phyloP scores from a whole-genome alignment of 2,888 invertebrate species.

The Lithophane socia region DNA sequence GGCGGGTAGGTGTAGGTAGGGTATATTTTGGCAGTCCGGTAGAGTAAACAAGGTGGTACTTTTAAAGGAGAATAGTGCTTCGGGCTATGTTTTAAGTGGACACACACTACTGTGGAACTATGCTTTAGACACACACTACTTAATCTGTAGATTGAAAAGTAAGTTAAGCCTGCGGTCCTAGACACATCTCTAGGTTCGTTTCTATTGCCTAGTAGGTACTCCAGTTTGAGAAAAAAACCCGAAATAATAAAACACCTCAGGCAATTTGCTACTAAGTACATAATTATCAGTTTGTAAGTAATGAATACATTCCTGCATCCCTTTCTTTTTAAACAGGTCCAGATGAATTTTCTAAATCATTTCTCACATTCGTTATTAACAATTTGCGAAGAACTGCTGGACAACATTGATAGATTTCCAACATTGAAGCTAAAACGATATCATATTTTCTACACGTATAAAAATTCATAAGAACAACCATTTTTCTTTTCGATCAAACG shows the following conservation, averaged over 20 bases:
- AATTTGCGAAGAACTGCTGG: neutral
- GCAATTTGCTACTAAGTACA: neutral
- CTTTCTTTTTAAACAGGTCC: neutral
- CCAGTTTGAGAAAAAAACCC: neutral
- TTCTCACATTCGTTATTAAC: neutral
- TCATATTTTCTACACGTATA: slow-evolving; percentile 15
- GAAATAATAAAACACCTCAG: too few relatives aligned
- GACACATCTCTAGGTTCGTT: neutral
- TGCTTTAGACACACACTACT: too few relatives aligned
- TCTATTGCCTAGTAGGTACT: too few relatives aligned
- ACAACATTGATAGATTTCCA: neutral
- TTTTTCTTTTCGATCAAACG: slow-evolving; percentile 32
- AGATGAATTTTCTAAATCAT: neutral
- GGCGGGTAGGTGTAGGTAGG: neutral
- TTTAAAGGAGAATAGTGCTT: slow-evolving; percentile 23
- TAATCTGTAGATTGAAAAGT: slow-evolving; percentile 17
- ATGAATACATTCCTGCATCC: neutral
- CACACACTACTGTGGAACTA: too few relatives aligned
- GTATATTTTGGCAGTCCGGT: neutral
- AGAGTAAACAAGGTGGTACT: slow-evolving; percentile 14
- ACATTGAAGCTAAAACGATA: slow-evolving; percentile 13
- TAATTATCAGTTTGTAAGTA: neutral
- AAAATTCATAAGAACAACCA: slow-evolving; percentile 19
- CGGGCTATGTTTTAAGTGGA: neutral
- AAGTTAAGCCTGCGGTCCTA: neutral